A percentile compares a stretch with the other conserved stretches of the same genome.
Evolutionary conservation across 2,888 invertebrate species (phyloP).

Genomic region (Mechanitis messenoides): DNA sequence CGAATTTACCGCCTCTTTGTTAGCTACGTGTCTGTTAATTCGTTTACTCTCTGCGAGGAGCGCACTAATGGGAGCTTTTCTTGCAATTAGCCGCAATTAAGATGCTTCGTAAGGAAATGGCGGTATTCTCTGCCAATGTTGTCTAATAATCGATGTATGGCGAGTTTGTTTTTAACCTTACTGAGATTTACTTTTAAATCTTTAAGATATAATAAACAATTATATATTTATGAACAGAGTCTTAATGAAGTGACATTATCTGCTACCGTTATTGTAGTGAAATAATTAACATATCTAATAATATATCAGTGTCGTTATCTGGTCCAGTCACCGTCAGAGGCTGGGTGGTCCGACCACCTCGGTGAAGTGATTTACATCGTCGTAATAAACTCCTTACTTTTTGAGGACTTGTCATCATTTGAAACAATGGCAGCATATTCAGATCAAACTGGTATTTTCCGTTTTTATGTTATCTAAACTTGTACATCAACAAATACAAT

Average conservation of each 20-base stretch:
- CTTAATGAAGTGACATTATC: conserved; percentile 38
- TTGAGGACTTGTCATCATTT: conserved; percentile 14
- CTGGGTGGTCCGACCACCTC: conserved; percentile 60
- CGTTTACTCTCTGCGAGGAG: conserved; percentile 66
- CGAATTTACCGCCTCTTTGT: conserved; percentile 63
- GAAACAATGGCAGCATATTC: conserved; percentile 18
- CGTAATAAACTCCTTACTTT: conserved; percentile 39
- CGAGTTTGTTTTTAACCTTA: conserved; percentile 11
- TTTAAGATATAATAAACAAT: not conserved
- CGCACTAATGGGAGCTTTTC: conserved; percentile 68
- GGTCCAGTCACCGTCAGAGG: conserved; percentile 54
- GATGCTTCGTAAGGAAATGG: conserved; percentile 58
- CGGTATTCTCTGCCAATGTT: conserved; percentile 32
- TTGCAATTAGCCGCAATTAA: conserved; percentile 72
- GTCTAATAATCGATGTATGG: conserved; percentile 16
- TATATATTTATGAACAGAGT: not conserved
- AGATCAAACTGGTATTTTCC: not conserved
- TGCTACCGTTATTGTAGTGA: conserved; percentile 40
- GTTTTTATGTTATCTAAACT: not conserved
- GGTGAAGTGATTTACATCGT: conserved; percentile 35
- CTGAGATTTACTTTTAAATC: too few species aligned
- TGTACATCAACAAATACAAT: not conserved
- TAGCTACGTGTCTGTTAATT: conserved; percentile 66
- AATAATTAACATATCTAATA: conserved; percentile 42
- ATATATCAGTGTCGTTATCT: conserved; percentile 51